These are phyloP conservation scores for Elymnias hypermnestra DNA, from an alignment of 1,140 invertebrate species.

Conservation along the genomic window DNA sequence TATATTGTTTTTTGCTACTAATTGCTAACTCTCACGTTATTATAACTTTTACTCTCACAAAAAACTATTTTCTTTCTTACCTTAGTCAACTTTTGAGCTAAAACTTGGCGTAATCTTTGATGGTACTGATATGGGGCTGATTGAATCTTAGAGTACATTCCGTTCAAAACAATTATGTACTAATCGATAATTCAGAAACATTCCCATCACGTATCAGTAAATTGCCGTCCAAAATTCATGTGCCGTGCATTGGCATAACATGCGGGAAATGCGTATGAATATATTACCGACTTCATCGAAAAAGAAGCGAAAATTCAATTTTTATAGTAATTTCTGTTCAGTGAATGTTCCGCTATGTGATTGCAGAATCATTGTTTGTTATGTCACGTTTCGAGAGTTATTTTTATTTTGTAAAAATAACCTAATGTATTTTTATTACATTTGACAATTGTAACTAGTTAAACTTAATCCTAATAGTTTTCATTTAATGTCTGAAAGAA, in stretches of 20 bases:
- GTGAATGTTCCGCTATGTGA: conserved; percentile 14
- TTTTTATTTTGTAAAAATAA: not conserved
- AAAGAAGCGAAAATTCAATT: conserved; percentile 41
- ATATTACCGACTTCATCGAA: conserved; percentile 43
- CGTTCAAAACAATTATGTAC: conserved; percentile 31
- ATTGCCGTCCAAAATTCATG: conserved; percentile 44
- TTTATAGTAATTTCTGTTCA: conserved; percentile 38
- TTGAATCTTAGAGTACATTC: not conserved
- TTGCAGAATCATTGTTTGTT: conserved; percentile 17
- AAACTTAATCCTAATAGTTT: too few relatives aligned
- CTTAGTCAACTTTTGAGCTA: too few relatives aligned
- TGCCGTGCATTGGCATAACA: conserved; percentile 43
- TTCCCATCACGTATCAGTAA: conserved; percentile 49
- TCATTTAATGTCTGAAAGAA: too few relatives aligned
- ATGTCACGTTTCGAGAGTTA: not conserved
- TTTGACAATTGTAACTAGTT: too few relatives aligned
- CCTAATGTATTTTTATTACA: too few relatives aligned
- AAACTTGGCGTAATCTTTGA: too few relatives aligned
- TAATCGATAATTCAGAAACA: conserved; percentile 38
- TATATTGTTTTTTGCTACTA: too few relatives aligned
- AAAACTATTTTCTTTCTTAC: too few relatives aligned
- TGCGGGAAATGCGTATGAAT: conserved; percentile 48
- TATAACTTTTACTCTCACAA: too few relatives aligned
- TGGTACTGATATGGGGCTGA: too few relatives aligned
- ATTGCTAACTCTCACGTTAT: too few relatives aligned